Evolutionary conservation across 2,113 vertebrate species (phyloP).

Genomic region (Charadrius vociferus): DNA sequence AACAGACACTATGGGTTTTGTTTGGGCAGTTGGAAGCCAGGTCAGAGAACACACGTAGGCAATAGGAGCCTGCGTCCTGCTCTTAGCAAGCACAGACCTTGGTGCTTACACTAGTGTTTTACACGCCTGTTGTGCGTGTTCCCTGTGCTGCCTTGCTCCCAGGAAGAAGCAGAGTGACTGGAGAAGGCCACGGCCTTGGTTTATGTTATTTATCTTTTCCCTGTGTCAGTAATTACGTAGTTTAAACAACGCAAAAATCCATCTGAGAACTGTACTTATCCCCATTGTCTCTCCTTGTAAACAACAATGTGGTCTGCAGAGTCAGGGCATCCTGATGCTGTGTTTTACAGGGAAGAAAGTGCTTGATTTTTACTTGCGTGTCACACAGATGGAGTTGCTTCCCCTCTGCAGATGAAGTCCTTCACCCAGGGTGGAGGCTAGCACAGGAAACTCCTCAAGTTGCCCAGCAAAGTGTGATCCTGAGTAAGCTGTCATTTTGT

Average conservation of each 20-base stretch:
- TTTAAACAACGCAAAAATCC: background rate
- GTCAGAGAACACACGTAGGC: background rate
- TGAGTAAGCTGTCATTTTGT: background rate
- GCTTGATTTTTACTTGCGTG: background rate
- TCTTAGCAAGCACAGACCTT: background rate
- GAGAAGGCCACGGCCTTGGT: background rate
- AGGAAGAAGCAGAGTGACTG: background rate
- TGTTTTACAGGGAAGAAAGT: background rate
- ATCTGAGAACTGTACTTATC: background rate
- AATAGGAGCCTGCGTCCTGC: rapidly evolving
- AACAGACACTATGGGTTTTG: background rate
- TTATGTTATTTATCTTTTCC: background rate
- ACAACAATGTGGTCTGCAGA: background rate
- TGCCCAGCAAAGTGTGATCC: background rate
- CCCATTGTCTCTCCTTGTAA: background rate
- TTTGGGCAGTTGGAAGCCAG: background rate
- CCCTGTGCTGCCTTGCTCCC: background rate
- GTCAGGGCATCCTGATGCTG: background rate
- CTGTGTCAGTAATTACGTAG: background rate
- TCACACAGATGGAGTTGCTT: background rate
- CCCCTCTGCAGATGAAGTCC: background rate
- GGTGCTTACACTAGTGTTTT: background rate
- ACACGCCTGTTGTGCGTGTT: background rate
- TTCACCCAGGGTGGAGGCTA: background rate
- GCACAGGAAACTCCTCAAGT: background rate